Conservation (phyloP, 92 coral and sea anemone genomes). For the Phenganax marumi region DNA sequence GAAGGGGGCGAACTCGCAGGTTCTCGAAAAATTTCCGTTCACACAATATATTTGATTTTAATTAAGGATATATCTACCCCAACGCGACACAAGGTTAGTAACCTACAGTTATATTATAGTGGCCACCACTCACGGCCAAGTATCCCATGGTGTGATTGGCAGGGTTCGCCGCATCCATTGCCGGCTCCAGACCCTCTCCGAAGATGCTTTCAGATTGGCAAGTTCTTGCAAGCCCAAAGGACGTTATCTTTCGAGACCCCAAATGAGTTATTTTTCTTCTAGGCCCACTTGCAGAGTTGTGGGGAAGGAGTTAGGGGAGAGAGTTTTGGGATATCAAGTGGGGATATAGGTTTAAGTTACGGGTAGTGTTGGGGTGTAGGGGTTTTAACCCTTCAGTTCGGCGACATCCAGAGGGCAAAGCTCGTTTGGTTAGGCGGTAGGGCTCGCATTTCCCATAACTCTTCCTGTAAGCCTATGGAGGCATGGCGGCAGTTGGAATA, state of each 20-base stretch:
- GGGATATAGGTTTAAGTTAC: too few relatives aligned
- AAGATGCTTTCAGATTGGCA: slow-evolving; percentile 31
- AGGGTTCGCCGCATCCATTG: slow-evolving; percentile 53
- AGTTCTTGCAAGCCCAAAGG: slow-evolving; percentile 46
- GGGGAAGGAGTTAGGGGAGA: too few relatives aligned
- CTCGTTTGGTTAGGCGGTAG: too few relatives aligned
- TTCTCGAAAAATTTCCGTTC: not conserved
- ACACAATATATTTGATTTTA: not conserved
- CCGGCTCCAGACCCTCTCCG: slow-evolving; percentile 60
- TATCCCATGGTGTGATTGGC: slow-evolving; percentile 61
- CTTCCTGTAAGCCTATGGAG: too few relatives aligned
- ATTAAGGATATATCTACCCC: slow-evolving; percentile 30
- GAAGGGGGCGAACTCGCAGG: slow-evolving; percentile 39
- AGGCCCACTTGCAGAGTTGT: not conserved
- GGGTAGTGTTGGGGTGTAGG: too few relatives aligned
- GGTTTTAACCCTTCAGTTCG: too few relatives aligned
- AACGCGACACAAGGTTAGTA: slow-evolving; percentile 40
- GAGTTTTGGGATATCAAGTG: not conserved
- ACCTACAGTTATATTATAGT: not conserved
- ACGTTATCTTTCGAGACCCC: slow-evolving; percentile 50
- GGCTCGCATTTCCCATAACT: too few relatives aligned
- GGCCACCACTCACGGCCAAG: slow-evolving; percentile 11
- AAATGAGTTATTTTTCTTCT: not conserved
- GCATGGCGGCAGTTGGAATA: too few relatives aligned
- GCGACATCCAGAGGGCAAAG: too few relatives aligned